Conservation (phyloP, 2,113 vertebrate species). For the Stercorarius parasiticus region DNA sequence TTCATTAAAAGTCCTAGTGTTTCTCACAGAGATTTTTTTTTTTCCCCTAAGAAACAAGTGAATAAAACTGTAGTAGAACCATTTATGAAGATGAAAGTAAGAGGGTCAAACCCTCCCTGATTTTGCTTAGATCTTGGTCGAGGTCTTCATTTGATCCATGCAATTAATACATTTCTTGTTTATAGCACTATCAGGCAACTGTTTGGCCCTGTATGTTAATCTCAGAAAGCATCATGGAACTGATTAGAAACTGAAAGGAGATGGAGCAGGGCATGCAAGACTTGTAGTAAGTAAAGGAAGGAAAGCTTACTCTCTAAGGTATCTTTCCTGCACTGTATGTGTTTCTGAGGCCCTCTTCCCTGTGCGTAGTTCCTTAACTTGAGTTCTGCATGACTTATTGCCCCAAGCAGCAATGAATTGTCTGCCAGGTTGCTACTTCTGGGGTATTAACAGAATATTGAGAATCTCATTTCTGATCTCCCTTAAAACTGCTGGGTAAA, state of each 20-base stretch:
- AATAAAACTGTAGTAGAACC: background rate
- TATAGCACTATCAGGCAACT: background rate
- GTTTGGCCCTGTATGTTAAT: background rate
- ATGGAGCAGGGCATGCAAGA: background rate
- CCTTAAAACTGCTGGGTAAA: conserved; percentile 49
- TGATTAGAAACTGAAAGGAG: background rate
- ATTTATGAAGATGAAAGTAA: background rate
- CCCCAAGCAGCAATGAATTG: conserved; percentile 39
- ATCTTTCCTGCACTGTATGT: background rate
- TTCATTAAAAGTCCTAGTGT: background rate
- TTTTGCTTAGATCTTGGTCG: background rate
- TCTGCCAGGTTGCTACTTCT: conserved; percentile 42
- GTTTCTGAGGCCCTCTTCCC: background rate
- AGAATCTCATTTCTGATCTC: conserved; percentile 50
- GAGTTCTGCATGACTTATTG: conserved; percentile 23
- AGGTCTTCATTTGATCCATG: background rate
- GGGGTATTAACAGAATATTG: conserved; percentile 49
- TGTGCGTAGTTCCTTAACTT: background rate
- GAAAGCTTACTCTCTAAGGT: background rate
- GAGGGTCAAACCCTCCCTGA: background rate
- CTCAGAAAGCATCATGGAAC: background rate
- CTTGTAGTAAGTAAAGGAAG: background rate
- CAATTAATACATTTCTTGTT: background rate
- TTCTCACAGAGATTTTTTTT: background rate
- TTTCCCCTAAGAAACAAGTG: background rate